Evolutionary conservation across 1,140 invertebrate genomes (phyloP).

Genomic region (Drosophila simulans): DNA sequence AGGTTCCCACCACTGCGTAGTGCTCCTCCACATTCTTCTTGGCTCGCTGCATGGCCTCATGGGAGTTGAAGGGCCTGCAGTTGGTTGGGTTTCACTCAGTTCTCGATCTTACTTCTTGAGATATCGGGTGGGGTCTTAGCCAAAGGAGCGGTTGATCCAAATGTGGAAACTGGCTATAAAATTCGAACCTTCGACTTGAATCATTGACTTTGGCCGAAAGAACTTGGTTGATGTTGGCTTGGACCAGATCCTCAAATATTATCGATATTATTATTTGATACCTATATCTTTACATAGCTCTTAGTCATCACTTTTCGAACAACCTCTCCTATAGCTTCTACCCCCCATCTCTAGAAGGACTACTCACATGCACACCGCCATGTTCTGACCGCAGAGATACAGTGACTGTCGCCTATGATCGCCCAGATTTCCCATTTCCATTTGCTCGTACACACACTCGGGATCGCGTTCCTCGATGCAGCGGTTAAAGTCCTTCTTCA

Average conservation of each 20-base stretch:
- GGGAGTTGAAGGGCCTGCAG: slow-evolving; percentile 92
- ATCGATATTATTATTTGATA: too few relatives aligned
- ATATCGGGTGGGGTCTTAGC: not conserved
- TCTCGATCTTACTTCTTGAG: not conserved
- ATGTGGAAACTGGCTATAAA: too few relatives aligned
- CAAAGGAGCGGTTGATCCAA: not conserved
- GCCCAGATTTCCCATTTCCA: slow-evolving; percentile 91
- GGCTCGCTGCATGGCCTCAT: slow-evolving; percentile 91
- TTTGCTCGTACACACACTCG: slow-evolving; percentile 92
- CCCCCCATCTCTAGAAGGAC: not conserved
- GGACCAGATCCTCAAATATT: too few relatives aligned
- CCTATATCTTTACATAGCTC: too few relatives aligned
- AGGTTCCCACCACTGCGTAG: slow-evolving; percentile 94
- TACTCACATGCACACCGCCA: slow-evolving; percentile 91
- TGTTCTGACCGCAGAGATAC: slow-evolving; percentile 94
- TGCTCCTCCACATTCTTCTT: slow-evolving; percentile 93
- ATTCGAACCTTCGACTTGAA: too few relatives aligned
- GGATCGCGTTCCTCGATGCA: slow-evolving; percentile 92
- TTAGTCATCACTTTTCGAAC: slow-evolving; percentile 1
- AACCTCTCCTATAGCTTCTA: not conserved
- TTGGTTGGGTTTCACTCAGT: slow-evolving; percentile 3
- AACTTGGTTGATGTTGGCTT: too few relatives aligned
- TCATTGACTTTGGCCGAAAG: too few relatives aligned
- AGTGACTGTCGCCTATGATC: slow-evolving; percentile 92
- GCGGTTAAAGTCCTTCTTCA: slow-evolving; percentile 95